A percentile compares a stretch with the other conserved stretches of the same genome.
These are phyloP conservation scores for Sinocyclocheilus maitianheensis DNA, from an alignment of 2,113 vertebrate genomes.

Conservation along the genomic window DNA sequence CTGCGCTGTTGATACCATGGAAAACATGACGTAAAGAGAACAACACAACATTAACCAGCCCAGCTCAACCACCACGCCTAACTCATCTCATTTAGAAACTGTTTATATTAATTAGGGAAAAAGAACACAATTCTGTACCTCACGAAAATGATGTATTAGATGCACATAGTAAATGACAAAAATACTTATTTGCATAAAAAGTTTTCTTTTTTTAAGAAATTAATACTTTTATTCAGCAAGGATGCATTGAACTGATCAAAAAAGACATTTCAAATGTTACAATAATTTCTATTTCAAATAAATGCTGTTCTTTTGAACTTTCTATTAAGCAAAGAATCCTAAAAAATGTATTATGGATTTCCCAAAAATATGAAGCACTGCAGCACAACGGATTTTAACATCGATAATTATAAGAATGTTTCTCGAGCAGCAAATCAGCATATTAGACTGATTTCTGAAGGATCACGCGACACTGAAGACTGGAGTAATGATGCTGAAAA, in stretches of 20 bases:
- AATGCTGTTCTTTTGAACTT: no score
- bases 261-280: no score
- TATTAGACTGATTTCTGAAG: background rate
- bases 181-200: background rate
- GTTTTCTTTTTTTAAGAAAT: no score
- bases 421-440: no score
- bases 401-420: no score
- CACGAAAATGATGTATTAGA: background rate
- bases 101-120: background rate
- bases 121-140: background rate
- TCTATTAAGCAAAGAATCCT: no score
- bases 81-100: background rate
- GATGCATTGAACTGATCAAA: background rate
- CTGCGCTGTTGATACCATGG: background rate
- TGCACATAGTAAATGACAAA: background rate
- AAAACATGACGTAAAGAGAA: conserved; percentile 29
- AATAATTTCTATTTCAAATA: no score
- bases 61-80: background rate
- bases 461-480: background rate
- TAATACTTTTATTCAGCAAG: no score
- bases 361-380: no score
- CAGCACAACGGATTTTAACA: no score
- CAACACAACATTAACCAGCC: background rate
- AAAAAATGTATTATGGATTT: no score
- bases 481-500: background rate